These are phyloP conservation scores for Pristionchus mayeri DNA, from an alignment of 2,888 invertebrate genomes.

Conservation along the genomic window DNA sequence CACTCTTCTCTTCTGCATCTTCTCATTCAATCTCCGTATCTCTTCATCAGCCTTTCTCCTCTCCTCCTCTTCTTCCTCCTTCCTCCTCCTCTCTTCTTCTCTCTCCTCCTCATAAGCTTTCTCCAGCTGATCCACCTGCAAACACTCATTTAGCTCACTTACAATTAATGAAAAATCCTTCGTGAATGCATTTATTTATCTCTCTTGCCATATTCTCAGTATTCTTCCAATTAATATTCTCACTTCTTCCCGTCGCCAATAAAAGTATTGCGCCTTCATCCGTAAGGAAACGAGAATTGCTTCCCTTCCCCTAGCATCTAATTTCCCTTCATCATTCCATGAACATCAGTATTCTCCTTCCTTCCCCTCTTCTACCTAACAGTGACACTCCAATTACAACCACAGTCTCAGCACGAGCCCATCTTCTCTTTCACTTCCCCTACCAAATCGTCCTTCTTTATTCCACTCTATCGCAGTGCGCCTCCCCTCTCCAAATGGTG, in stretches of 20 bases:
- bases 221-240: background rate
- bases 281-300: background rate
- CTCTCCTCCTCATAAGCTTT: background rate
- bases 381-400: background rate
- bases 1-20: background rate
- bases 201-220: background rate
- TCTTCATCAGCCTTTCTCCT: background rate
- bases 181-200: too few relatives aligned
- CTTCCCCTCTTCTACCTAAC: background rate
- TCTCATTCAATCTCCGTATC: background rate
- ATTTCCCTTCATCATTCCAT: background rate
- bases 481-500: too few relatives aligned
- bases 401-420: too few relatives aligned
- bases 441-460: too few relatives aligned
- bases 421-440: too few relatives aligned
- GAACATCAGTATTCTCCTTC: background rate
- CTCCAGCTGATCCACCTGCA: slow-evolving; percentile 6
- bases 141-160: background rate
- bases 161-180: background rate
- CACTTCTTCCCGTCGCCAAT: too few relatives aligned
- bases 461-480: too few relatives aligned
- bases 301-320: background rate
- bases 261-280: background rate
- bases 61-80: background rate
- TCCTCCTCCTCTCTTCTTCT: background rate